Evolutionary conservation across 2,888 invertebrate genomes (phyloP), one percentile per base, ranked within the genome.

Genomic region (Cataglyphis cursor): DNA sequence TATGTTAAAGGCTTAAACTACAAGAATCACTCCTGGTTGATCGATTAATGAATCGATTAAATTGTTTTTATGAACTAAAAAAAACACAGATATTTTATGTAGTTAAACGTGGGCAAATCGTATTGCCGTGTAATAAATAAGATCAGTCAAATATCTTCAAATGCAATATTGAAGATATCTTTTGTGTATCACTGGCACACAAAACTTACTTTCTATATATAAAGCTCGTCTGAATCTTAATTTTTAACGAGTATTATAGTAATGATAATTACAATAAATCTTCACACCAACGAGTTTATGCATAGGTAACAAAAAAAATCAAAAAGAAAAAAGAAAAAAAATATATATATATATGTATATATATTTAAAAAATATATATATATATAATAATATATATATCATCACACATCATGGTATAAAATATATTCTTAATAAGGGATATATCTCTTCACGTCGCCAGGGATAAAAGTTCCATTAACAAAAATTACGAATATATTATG

Each of bases 41-140:
- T 57, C 31, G 54, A 54, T 41, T 21, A 15, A 64, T 12, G 5
- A 70, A 41, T 8, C 72, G 21, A 48, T 65, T 5, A 38, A 35
- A 57, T 66, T n/a, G 21, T 24, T 21, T 68, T 70, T 81, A 82
- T 31, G 5, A 65, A 18, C 28, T 31, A 57, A 76, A 41, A 68
- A 31, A 68, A 61, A 72, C 66, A 57, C 48, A 85, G 28, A 74
- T 10, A 59, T 24, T 21, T 44, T 62, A 18, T 12, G 10, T 31
- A 72, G 83, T 62, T 21, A 24, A 75, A 83, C 38, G 18, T 28
- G 28, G 12, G 28, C 41, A 41, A 73, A 41, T 81, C 48, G 21
- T 57, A 54, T 57, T 48, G 48, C 66, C 51, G 38, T 80, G 18
- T 54, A 87, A 81, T 84, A 83, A 81, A 85, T 88, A 64, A 62